Conservation (phyloP, 2,113 vertebrate genomes). For the Lepisosteus oculatus region DNA sequence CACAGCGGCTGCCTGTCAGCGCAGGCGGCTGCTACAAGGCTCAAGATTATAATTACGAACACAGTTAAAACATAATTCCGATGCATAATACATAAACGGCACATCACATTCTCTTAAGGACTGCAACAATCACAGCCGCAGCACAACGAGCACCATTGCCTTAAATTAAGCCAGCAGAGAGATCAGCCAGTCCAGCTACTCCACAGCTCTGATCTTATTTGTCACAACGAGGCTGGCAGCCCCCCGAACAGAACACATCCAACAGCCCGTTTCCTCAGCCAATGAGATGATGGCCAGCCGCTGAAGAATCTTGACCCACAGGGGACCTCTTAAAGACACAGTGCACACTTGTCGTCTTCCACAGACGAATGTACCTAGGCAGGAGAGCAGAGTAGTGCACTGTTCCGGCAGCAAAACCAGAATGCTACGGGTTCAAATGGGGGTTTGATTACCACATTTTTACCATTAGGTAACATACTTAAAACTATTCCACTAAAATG, state of each 20-base stretch:
- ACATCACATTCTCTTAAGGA: constrained; percentile 14
- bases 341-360: constrained; percentile 20
- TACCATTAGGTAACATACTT: no score
- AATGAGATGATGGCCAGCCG: constrained; percentile 42
- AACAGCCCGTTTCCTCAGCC: constrained; percentile 43
- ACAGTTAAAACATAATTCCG: constrained; percentile 37
- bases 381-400: neutral
- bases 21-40: neutral
- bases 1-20: constrained; percentile 10
- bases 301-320: constrained; percentile 49
- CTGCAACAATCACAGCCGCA: neutral
- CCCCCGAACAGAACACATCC: constrained; percentile 38
- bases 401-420: neutral
- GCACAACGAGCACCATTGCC: neutral
- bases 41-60: constrained; percentile 44
- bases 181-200: constrained; percentile 11
- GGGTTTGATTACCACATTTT: no score
- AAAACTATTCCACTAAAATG: no score
- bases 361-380: neutral
- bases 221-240: neutral
- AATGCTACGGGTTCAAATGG: no score
- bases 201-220: constrained; percentile 6
- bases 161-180: neutral
- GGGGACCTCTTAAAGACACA: constrained; percentile 58
- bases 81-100: constrained; percentile 37